Evolutionary conservation across 2,113 vertebrate species (phyloP), one percentile per base, ranked within the genome.

Genomic region (Lucifuga dentata): DNA sequence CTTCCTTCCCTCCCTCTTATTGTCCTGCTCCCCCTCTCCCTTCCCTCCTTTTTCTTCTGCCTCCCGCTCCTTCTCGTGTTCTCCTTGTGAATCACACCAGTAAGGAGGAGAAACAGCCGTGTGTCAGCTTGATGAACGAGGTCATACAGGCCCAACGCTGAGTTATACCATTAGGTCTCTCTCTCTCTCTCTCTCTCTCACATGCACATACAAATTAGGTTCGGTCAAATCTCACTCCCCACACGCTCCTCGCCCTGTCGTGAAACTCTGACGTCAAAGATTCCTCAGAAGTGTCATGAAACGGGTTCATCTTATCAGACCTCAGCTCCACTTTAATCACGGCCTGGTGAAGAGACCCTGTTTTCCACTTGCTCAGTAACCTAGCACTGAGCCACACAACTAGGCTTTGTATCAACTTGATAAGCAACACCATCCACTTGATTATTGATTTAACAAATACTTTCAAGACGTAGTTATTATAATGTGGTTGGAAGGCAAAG

Each of bases 51-150:
- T 41, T 57, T 16, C 10, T 13, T 38, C 38, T 2, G 44, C 19
- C 35, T 9, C 41, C 38, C 8, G 38, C 50, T 44, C 58, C 41
- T 33, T 48, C 16, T n/a, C 61, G 11, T 19, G 3, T 46, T 59
- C 56, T 68, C 20, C 51, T 35, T 40, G 49, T 81, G 74, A 84
- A 80, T 83, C 75, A 71, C 76, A 69, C 41, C 55, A 53, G 51
- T 43, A 67, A 55, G 29, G 59, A 60, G 76, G 67, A 78, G 67
- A 61, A 68, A 80, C 69, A 68, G 67, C 36, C n/a, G 45, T 33
- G 70, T 83, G 84, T 88, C 86, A 81, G 45, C 57, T 79, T 83
- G 84, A 90, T 73, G 80, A 86, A 86, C 73, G 58, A 86, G 86
- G 86, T 90, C 84, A 67, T 11, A 16, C 75, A 85, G 64, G 77